A percentile compares a stretch with the other conserved stretches of the same genome.
These are phyloP conservation scores for Passer montanus DNA, from an alignment of 2,113 vertebrate species.

Conservation along the genomic window DNA sequence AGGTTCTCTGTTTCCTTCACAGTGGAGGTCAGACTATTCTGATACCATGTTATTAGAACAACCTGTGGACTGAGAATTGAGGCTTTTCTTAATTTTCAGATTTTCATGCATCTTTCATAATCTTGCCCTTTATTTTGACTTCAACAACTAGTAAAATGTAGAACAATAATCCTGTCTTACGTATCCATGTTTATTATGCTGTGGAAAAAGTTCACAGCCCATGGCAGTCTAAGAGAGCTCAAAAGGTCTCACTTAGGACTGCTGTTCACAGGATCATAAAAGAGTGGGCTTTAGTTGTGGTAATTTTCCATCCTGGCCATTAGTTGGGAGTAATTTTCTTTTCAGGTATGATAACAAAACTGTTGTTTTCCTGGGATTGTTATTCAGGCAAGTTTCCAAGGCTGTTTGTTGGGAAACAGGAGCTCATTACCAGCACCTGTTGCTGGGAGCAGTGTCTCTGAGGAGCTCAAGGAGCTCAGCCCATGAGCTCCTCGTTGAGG, in stretches of 20 bases:
- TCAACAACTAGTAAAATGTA: not conserved
- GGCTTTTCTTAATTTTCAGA: not conserved
- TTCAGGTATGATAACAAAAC: not conserved
- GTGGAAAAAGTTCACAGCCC: not conserved
- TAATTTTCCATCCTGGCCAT: not conserved
- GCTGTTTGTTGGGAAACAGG: not conserved
- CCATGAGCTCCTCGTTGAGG: fast-evolving
- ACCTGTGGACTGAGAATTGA: not conserved
- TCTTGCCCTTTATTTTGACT: not conserved
- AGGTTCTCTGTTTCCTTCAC: not conserved
- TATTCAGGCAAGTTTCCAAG: not conserved
- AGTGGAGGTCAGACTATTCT: not conserved
- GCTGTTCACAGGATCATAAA: not conserved
- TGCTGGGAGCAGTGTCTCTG: not conserved
- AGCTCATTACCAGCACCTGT: not conserved
- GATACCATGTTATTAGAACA: not conserved
- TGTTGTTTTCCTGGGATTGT: not conserved
- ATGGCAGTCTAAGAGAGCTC: not conserved
- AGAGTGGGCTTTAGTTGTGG: not conserved
- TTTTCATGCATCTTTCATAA: not conserved
- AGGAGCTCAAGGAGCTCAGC: not conserved
- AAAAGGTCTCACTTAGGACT: not conserved
- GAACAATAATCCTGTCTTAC: not conserved
- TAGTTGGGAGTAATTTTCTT: not conserved
- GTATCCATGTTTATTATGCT: not conserved